Conservation (phyloP, 2,113 vertebrate genomes). For the Actenoides hombroni region DNA sequence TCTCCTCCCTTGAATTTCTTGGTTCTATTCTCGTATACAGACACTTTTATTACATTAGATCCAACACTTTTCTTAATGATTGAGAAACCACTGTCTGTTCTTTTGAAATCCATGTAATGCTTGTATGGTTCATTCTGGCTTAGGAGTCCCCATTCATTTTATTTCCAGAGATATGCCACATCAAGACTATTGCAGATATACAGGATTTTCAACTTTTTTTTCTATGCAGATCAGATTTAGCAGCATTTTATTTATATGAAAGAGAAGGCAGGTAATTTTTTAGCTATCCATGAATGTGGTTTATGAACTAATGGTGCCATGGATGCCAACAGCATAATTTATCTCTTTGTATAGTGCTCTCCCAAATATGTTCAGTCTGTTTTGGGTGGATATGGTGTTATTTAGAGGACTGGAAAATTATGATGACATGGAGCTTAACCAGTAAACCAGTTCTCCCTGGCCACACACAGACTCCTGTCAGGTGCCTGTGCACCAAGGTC, state of each 20-base stretch:
- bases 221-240: neutral
- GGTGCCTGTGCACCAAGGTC: neutral
- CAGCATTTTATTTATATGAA: neutral
- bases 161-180: neutral
- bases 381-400: neutral
- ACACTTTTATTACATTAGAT: neutral
- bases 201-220: neutral
- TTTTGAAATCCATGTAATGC: neutral
- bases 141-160: neutral
- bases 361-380: neutral
- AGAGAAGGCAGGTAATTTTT: neutral
- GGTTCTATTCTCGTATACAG: neutral
- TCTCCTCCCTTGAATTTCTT: neutral
- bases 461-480: rapidly evolving
- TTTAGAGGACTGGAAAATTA: neutral
- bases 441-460: neutral
- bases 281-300: neutral
- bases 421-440: neutral
- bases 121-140: neutral
- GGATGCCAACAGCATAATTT: neutral
- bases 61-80: neutral
- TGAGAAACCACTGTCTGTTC: neutral
- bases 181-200: neutral
- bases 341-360: neutral
- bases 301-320: neutral